Percentiles rank a stretch among this genome's conserved stretches.
phyloP scores from a whole-genome alignment of 2,797 vertebrate species.

The Babyrousa celebensis region DNA sequence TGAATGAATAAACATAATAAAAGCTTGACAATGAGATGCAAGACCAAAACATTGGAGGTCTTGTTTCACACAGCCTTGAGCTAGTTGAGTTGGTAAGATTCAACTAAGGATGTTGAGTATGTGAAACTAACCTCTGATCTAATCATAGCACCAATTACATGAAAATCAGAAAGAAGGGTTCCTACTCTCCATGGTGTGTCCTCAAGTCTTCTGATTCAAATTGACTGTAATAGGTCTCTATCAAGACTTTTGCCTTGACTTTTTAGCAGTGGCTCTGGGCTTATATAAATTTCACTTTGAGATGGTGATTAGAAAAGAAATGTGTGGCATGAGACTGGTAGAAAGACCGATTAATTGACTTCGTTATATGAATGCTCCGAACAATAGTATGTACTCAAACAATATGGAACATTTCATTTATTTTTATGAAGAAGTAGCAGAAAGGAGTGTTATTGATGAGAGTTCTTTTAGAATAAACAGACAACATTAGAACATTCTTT shows the following conservation, averaged over 20 bases:
- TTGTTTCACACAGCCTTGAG: not conserved
- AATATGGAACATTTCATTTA: not conserved
- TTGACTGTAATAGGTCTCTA: not conserved
- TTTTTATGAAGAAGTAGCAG: slow-evolving; percentile 13
- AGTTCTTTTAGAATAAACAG: slow-evolving; percentile 53
- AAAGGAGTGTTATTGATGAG: not conserved
- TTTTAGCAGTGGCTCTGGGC: not conserved
- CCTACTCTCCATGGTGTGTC: not conserved
- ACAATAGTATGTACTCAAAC: not conserved
- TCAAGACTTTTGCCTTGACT: not conserved
- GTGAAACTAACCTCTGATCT: slow-evolving; percentile 16
- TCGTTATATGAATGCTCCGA: slow-evolving; percentile 22
- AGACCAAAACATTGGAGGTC: not conserved
- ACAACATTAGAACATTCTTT: slow-evolving; percentile 52
- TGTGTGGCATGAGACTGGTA: not conserved
- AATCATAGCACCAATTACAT: not conserved
- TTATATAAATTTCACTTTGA: slow-evolving; percentile 54
- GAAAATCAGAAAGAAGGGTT: not conserved
- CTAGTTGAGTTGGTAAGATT: not conserved
- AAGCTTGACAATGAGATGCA: not conserved
- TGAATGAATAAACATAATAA: slow-evolving; percentile 34
- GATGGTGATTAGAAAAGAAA: not conserved
- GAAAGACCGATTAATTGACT: slow-evolving; percentile 16
- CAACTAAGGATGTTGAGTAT: not conserved
- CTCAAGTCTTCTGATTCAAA: slow-evolving; percentile 14